Evolutionary conservation across 2,888 invertebrate genomes (phyloP).

Genomic region (Geophilus truncorum): DNA sequence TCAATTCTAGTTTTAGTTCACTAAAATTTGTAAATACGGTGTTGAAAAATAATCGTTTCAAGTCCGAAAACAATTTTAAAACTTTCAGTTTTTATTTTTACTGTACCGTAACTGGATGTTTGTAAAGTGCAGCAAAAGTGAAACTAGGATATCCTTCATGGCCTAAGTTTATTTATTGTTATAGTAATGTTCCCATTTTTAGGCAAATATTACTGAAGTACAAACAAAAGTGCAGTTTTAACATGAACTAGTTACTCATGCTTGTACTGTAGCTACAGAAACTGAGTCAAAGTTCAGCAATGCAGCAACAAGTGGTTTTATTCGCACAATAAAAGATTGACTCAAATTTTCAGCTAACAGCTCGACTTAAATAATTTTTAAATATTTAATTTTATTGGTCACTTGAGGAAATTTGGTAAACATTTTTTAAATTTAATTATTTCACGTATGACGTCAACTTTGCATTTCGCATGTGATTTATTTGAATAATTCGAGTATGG

Average conservation of each 20-base stretch:
- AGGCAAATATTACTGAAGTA: neutral
- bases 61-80: too few species aligned
- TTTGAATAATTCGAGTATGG: neutral
- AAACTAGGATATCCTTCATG: too few species aligned
- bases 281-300: neutral
- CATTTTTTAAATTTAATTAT: neutral
- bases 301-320: neutral
- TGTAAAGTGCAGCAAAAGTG: too few species aligned
- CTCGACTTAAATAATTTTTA: neutral
- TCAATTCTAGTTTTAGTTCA: too few species aligned
- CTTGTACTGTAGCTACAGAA: neutral
- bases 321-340: neutral
- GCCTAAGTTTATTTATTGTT: neutral
- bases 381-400: neutral
- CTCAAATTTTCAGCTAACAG: neutral
- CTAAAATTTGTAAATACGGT: too few species aligned
- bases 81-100: too few species aligned
- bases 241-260: neutral
- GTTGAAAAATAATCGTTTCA: too few species aligned
- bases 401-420: neutral
- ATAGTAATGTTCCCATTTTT: neutral
- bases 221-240: neutral
- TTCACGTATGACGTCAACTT: neutral
- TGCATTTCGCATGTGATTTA: neutral
- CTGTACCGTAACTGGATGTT: too few species aligned